Conservation (phyloP, 2,797 vertebrate genomes). For the Coilia nasus region DNA sequence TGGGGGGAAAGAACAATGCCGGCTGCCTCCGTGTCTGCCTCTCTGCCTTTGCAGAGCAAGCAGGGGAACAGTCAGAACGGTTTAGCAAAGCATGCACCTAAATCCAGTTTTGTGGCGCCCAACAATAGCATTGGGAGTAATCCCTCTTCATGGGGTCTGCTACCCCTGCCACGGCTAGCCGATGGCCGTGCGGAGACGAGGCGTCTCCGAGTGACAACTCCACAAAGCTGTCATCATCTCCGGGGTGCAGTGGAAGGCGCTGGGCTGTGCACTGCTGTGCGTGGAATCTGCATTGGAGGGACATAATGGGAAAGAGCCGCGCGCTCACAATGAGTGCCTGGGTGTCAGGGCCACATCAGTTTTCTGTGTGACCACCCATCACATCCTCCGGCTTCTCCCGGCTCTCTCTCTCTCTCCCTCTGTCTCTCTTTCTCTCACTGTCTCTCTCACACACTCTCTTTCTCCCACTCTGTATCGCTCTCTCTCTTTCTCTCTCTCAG, state of each 20-base stretch:
- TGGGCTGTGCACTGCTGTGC: slow-evolving; percentile 75
- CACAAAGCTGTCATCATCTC: slow-evolving; percentile 76
- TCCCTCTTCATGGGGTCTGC: slow-evolving; percentile 81
- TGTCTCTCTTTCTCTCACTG: too few species aligned
- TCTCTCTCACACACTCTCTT: too few species aligned
- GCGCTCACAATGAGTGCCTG: slow-evolving; percentile 73
- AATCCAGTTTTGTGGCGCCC: slow-evolving; percentile 68
- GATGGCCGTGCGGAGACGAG: slow-evolving; percentile 75
- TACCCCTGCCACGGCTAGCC: slow-evolving; percentile 76
- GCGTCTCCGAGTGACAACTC: slow-evolving; percentile 74
- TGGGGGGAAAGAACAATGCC: slow-evolving; percentile 68
- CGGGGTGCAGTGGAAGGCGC: slow-evolving; percentile 61
- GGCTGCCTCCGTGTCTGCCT: slow-evolving; percentile 74
- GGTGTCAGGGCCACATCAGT: slow-evolving; percentile 70
- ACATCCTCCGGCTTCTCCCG: slow-evolving; percentile 51
- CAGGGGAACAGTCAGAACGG: slow-evolving; percentile 63
- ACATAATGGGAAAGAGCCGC: slow-evolving; percentile 75
- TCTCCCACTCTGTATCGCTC: slow-evolving; percentile 36
- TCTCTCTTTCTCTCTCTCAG: slow-evolving; percentile 31
- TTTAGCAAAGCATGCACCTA: slow-evolving; percentile 76
- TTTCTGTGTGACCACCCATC: slow-evolving; percentile 79
- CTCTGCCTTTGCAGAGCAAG: slow-evolving; percentile 68
- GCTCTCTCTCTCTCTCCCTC: slow-evolving; percentile 36
- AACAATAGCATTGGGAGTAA: slow-evolving; percentile 78
- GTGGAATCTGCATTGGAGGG: slow-evolving; percentile 76